Conservation (phyloP, 1,140 invertebrate genomes). For the Drosophila pseudoananassae region DNA sequence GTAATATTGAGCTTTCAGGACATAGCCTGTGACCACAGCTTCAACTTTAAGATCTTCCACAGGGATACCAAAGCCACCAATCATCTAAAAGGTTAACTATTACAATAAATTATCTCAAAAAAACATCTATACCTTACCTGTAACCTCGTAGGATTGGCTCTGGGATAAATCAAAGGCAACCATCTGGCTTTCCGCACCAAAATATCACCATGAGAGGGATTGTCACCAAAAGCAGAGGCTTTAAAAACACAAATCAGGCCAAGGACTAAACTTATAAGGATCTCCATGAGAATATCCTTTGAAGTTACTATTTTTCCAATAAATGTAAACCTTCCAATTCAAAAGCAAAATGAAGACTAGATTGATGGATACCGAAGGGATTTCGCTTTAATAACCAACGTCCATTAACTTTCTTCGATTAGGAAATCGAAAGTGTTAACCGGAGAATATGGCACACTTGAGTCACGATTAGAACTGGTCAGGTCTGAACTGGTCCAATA, state of each 20-base stretch:
- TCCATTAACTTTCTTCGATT: conserved; percentile 47
- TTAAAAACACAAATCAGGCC: background rate
- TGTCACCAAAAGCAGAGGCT: background rate
- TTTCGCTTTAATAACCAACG: conserved; percentile 16
- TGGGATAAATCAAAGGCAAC: conserved; percentile 60
- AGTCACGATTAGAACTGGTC: conserved; percentile 18
- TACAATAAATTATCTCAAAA: background rate
- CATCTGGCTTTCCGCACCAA: conserved; percentile 62
- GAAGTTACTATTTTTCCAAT: too few species aligned
- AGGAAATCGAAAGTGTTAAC: conserved; percentile 63
- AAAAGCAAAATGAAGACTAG: conserved; percentile 24
- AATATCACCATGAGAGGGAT: conserved; percentile 33
- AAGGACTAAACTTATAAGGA: background rate
- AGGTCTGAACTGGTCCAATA: conserved; percentile 7
- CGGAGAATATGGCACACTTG: conserved; percentile 22
- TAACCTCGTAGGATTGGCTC: conserved; percentile 44
- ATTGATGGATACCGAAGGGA: conserved; percentile 1
- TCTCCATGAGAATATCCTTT: conserved; percentile 13
- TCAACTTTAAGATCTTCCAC: conserved; percentile 63
- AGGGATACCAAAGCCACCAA: conserved; percentile 81
- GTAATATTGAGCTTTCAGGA: conserved; percentile 74
- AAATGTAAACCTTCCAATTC: conserved; percentile 1
- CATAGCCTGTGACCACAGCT: conserved; percentile 72
- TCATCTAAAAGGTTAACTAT: conserved; percentile 46
- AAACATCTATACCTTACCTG: conserved; percentile 30